Base-by-base conservation (phyloP, 2,797 vertebrate species). In the Gouania willdenowi region DNA sequence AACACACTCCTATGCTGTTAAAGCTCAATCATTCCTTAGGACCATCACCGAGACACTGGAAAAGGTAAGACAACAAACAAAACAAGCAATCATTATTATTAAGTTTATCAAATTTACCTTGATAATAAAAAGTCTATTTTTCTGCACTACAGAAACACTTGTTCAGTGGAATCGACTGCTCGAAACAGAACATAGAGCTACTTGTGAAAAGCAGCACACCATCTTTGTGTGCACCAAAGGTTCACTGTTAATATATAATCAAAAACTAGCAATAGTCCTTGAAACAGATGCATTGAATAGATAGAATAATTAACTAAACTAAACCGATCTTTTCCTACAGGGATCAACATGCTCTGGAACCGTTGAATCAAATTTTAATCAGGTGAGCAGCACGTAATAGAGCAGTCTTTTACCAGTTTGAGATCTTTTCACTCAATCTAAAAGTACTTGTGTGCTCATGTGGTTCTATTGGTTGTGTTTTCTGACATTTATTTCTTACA, bases 161-260 rank as follows among this genome's bases (percentile, higher is more conserved):
- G 31, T 88, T 86, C 62, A 72, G 8, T 16, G 87, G 84, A 15
- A 57, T 87, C 3, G 59, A 81, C 60, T 89, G 88, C 42, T 36
- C 23, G 0, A 41, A 62, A 49, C 79, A 77, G 55, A 70, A 33
- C 2, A 16, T 83, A 27, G 55, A 84, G 56, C 42, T 87, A 37
- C 60, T 72, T 40, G 14, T 5, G 4, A 11, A 42, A 12, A 79
- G 58, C 1, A 30, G 41, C 23, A 89, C 80, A 0, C 5, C 69
- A 0, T 60, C 45, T 12, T 75, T 41, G 2, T 90, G 88, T 34
- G 29, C 48, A 5, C 83, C 87, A 22, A 40, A 52, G 71, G 86
- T 88, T 76, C 10, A 6, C n/a, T n/a, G n/a, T n/a, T n/a, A n/a
- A n/a, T n/a, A n/a, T n/a, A n/a, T n/a, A n/a, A n/a, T n/a, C n/a